Base-by-base conservation (phyloP, 2,797 vertebrate genomes). In the Gorsachius magnificus region DNA sequence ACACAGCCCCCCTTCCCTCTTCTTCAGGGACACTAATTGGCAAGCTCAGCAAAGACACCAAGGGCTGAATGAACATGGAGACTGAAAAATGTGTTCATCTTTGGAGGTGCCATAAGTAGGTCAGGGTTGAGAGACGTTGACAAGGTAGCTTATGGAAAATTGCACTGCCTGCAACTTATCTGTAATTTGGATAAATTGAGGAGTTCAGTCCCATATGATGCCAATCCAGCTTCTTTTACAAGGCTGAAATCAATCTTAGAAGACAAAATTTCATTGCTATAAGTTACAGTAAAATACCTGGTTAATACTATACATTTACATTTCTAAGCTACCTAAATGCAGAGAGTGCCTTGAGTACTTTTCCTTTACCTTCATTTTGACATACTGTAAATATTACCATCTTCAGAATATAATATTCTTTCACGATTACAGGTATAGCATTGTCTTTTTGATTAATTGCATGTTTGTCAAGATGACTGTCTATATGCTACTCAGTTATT, bases 371-470 rank as follows among this genome's bases (percentile, higher is more conserved):
- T 84, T 96, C 15, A 79, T 86, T 94, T 96, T 96, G 41, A 88
- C 16, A 29, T 84, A 60, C 8, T 43, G 72, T 83, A 95, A 89
- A 82, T 91, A 93, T 79, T 60, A 60, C 15, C 60, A 92, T 51
- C 36, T 75, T 89, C 36, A 91, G 54, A 94, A 82, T 46, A 53
- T 20, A 65, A 29, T 91, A 91, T 91, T 90, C 29, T 80, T 95
- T 95, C 61, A 83, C 88, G 91, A 89, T 90, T 97, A 61, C 36
- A 93, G 58, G 20, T 89, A 54, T 8, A 74, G 6, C 43, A 69
- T 69, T 96, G 54, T 83, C 53, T 95, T 94, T 91, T 66, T 86
- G 56, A 95, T 71, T 94, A 97, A 93, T 84, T 94, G 10, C 53
- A 51, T 90, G 26, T 96, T 95, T 93, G 56, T 95, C 14, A 81